phyloP scores from a whole-genome alignment of 2,113 vertebrate genomes.

The Todiramphus chloris region DNA sequence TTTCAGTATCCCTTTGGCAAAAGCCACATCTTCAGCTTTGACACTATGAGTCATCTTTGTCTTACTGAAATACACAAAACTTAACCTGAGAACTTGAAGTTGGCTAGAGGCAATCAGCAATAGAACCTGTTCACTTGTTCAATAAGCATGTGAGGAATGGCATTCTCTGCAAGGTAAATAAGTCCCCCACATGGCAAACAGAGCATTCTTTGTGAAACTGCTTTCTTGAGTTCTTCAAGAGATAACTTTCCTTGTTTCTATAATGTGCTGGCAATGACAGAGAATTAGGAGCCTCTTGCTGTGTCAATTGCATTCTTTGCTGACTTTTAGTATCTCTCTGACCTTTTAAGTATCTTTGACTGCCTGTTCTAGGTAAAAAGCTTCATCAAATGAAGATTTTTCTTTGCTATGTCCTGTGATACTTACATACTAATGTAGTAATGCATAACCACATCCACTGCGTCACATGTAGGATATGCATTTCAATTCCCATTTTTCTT shows the following conservation, averaged over 20 bases:
- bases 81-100: not conserved
- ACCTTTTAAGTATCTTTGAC: not conserved
- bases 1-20: not conserved
- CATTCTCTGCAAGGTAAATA: not conserved
- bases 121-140: not conserved
- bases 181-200: not conserved
- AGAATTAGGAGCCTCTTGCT: not conserved
- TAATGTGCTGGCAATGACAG: not conserved
- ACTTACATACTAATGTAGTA: not conserved
- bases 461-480: accelerated
- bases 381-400: not conserved
- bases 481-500: not conserved
- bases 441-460: not conserved
- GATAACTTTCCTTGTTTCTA: not conserved
- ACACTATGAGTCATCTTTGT: not conserved
- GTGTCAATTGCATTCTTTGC: not conserved
- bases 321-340: not conserved
- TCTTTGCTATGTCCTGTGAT: not conserved
- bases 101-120: not conserved
- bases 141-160: not conserved
- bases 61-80: not conserved
- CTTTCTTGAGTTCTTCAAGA: not conserved
- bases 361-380: not conserved
- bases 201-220: not conserved
- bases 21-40: not conserved